These are phyloP conservation scores for Tetragonula carbonaria DNA, from an alignment of 2,888 invertebrate species.

Conservation along the genomic window DNA sequence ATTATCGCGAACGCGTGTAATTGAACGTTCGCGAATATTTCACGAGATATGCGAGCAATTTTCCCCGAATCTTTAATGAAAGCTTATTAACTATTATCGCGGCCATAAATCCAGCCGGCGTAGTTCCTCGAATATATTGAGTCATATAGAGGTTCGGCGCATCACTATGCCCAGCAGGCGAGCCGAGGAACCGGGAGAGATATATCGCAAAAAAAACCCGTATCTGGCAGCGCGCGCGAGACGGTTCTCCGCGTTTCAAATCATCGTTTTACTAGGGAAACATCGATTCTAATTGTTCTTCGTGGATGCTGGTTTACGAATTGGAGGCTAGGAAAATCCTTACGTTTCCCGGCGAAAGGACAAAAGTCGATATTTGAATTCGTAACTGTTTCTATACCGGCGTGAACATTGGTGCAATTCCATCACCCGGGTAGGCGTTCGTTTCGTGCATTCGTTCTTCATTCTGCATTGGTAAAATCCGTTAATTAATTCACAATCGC, in stretches of 20 bases:
- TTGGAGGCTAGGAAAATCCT: constrained; percentile 15
- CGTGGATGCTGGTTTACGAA: background rate
- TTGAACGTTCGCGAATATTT: constrained; percentile 59
- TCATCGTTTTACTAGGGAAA: constrained; percentile 13
- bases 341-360: background rate
- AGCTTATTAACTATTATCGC: constrained; percentile 55
- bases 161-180: background rate
- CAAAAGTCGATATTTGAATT: constrained; percentile 13
- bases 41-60: constrained; percentile 75
- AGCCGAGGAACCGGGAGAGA: background rate
- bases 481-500: constrained; percentile 51
- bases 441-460: constrained; percentile 21
- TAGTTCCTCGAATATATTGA: constrained; percentile 51
- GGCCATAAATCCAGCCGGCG: constrained; percentile 36
- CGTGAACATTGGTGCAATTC: background rate
- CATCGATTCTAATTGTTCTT: constrained; percentile 27
- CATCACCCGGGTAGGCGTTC: background rate
- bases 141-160: constrained; percentile 34
- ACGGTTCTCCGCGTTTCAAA: background rate
- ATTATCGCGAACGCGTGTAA: constrained; percentile 43
- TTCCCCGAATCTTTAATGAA: constrained; percentile 77
- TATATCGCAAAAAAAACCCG: constrained; percentile 12
- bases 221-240: constrained; percentile 15
- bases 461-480: constrained; percentile 13
- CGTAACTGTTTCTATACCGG: background rate